phyloP scores from a whole-genome alignment of 2,797 vertebrate genomes.

The Pseudomugil gertrudae region DNA sequence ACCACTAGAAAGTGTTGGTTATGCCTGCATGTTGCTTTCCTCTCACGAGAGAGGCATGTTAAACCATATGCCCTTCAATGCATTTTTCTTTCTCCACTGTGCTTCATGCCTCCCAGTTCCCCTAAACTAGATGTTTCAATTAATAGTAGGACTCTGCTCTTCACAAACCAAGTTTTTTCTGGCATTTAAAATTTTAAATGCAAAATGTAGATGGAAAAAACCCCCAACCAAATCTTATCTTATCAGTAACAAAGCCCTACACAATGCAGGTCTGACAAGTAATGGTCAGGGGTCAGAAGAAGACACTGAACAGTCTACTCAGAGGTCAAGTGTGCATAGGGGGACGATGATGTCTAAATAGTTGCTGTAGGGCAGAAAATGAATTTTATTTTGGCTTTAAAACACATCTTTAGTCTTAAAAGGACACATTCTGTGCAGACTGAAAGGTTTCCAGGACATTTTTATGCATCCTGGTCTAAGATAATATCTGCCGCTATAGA shows the following conservation, averaged over 20 bases:
- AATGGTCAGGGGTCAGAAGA: conserved; percentile 62
- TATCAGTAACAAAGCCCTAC: conserved; percentile 34
- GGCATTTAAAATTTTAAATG: conserved; percentile 34
- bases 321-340: conserved; percentile 56
- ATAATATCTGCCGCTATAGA: conserved; percentile 25
- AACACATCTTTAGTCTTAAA: background rate
- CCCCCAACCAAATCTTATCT: conserved; percentile 54
- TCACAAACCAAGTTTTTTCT: conserved; percentile 57
- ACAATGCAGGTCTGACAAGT: conserved; percentile 53
- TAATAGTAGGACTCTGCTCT: conserved; percentile 67
- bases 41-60: conserved; percentile 66
- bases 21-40: conserved; percentile 55
- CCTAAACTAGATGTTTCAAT: conserved; percentile 52
- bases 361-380: conserved; percentile 30
- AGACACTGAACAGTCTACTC: conserved; percentile 34
- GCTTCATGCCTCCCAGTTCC: conserved; percentile 33
- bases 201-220: no score
- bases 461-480: conserved; percentile 26
- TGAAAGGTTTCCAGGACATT: conserved; percentile 30
- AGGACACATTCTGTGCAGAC: conserved; percentile 12
- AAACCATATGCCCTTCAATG: conserved; percentile 68
- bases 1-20: conserved; percentile 60
- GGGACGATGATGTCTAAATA: conserved; percentile 44
- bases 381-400: conserved; percentile 41
- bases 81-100: conserved; percentile 32